A percentile compares a stretch with the other conserved stretches of the same genome.
phyloP scores from a whole-genome alignment of 2,113 vertebrate genomes.

The Gymnogyps californianus region DNA sequence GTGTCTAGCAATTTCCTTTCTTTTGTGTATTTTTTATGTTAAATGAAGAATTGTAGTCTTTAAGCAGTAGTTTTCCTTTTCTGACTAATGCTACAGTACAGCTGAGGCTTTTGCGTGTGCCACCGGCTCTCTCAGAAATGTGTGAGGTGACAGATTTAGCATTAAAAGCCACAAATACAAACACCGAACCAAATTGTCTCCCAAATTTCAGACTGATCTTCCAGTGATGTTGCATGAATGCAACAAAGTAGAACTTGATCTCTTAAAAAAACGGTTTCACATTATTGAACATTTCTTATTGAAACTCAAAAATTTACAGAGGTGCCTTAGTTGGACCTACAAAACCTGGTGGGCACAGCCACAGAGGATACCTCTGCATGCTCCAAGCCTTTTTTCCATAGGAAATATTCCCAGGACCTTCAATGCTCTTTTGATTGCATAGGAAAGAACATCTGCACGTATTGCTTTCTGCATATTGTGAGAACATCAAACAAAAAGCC shows the following conservation, averaged over 20 bases:
- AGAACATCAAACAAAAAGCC: not conserved
- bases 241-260: not conserved
- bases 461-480: not conserved
- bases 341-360: not conserved
- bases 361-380: not conserved
- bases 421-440: not conserved
- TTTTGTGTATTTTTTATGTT: not conserved
- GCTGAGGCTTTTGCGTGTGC: not conserved
- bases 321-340: not conserved
- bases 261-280: not conserved
- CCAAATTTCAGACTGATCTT: not conserved
- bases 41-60: not conserved
- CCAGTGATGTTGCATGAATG: not conserved
- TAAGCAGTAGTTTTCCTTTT: not conserved
- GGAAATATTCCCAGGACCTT: not conserved
- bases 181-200: not conserved
- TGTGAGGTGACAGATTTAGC: not conserved
- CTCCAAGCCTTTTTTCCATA: not conserved
- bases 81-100: not conserved
- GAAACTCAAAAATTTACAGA: not conserved
- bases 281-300: not conserved
- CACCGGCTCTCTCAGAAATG: not conserved
- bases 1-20: not conserved
- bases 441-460: not conserved
- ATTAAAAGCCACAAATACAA: not conserved